phyloP scores from a whole-genome alignment of 2,113 vertebrate genomes.

The Capreolus pygargus region DNA sequence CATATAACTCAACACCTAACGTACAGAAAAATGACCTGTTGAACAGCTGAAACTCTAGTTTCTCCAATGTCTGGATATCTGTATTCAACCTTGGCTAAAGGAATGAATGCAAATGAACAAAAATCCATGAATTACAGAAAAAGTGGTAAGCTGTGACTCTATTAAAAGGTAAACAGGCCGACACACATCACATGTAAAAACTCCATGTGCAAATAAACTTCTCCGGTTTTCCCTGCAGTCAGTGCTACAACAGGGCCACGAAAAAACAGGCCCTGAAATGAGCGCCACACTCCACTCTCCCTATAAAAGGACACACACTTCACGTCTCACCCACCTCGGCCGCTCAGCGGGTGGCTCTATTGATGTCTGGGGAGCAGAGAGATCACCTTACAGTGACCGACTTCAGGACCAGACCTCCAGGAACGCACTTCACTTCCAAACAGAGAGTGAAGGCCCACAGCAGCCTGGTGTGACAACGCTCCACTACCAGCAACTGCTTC shows the following conservation, averaged over 20 bases:
- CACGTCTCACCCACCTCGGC: constrained; percentile 48
- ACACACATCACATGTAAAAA: background rate
- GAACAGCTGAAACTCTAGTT: background rate
- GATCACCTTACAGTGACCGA: constrained; percentile 66
- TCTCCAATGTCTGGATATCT: background rate
- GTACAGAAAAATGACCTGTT: background rate
- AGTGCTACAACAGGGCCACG: background rate
- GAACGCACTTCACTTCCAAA: constrained; percentile 46
- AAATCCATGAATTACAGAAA: background rate
- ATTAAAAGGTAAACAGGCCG: background rate
- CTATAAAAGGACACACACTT: constrained; percentile 54
- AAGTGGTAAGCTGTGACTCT: background rate
- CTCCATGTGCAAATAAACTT: background rate
- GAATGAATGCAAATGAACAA: background rate
- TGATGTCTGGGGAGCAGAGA: constrained; percentile 41
- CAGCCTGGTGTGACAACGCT: background rate
- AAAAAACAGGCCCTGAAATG: background rate
- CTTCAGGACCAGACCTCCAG: constrained; percentile 69
- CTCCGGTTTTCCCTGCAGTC: background rate
- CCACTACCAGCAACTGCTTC: background rate
- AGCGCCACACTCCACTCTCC: background rate
- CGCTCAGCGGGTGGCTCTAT: constrained; percentile 42
- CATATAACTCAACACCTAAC: background rate
- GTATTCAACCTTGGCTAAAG: background rate
- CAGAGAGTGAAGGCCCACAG: background rate